Conservation (phyloP, 2,888 invertebrate species). For the Euzetes globulus region DNA sequence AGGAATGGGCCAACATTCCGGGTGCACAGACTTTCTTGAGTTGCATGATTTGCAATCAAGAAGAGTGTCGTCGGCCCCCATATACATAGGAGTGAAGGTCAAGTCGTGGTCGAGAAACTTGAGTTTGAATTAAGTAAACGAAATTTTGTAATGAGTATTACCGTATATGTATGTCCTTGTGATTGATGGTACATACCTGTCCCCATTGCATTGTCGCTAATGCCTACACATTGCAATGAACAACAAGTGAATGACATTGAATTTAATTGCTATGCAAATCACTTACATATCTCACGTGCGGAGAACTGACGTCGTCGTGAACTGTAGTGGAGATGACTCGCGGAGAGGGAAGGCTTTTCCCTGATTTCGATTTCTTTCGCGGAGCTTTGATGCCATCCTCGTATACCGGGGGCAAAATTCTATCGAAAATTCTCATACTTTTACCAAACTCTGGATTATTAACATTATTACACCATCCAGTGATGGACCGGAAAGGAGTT, state of each 20-base stretch:
- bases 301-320: conserved; percentile 82
- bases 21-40: conserved; percentile 75
- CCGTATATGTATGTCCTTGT: neutral
- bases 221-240: neutral
- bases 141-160: conserved; percentile 4
- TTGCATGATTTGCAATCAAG: conserved; percentile 83
- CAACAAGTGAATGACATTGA: neutral
- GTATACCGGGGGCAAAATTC: conserved; percentile 74
- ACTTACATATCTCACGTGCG: conserved; percentile 68
- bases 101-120: conserved; percentile 73
- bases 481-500: conserved; percentile 56
- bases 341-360: conserved; percentile 71
- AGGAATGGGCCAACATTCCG: conserved; percentile 86
- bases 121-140: conserved; percentile 33
- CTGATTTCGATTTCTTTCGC: conserved; percentile 60
- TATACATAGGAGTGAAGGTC: conserved; percentile 68
- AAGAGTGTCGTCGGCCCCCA: conserved; percentile 73
- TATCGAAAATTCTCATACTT: conserved; percentile 72
- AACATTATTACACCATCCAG: conserved; percentile 80
- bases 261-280: conserved; percentile 50
- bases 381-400: conserved; percentile 81
- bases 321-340: conserved; percentile 75
- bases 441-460: conserved; percentile 73
- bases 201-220: conserved; percentile 35
- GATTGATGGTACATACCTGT: conserved; percentile 26